Percentiles rank a stretch among this genome's conserved stretches.
Evolutionary conservation across 2,797 vertebrate genomes (phyloP).

Genomic region (Tragelaphus oryx): DNA sequence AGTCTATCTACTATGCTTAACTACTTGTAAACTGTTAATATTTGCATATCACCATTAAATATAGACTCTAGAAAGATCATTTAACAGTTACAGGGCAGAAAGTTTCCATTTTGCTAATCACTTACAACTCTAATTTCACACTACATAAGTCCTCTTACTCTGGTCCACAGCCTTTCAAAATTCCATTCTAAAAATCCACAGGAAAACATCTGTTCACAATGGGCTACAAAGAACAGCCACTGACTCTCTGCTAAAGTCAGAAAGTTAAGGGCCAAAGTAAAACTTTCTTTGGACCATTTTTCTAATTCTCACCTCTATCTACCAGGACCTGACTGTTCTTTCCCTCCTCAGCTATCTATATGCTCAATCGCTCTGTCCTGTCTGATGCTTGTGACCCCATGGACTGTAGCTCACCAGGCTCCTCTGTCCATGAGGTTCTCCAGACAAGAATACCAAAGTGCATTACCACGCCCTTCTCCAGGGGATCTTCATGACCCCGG

Average conservation of each 20-base stretch:
- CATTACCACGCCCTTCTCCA: not conserved
- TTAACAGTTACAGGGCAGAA: constrained; percentile 75
- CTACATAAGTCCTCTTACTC: constrained; percentile 65
- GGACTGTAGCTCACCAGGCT: not conserved
- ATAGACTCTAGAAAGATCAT: constrained; percentile 67
- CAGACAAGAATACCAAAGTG: not conserved
- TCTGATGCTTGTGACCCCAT: rapidly evolving
- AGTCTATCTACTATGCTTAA: constrained; percentile 71
- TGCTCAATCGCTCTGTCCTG: not conserved
- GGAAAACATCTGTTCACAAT: constrained; percentile 55
- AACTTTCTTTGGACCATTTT: constrained; percentile 5
- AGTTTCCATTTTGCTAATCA: constrained; percentile 78
- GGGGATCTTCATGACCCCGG: rapidly evolving
- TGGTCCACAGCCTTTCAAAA: constrained; percentile 30
- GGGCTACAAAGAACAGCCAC: not conserved
- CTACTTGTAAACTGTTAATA: constrained; percentile 69
- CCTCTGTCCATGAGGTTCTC: not conserved
- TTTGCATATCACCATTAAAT: constrained; percentile 72
- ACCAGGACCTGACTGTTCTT: not conserved
- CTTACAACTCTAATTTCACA: constrained; percentile 78
- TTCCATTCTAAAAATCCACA: constrained; percentile 54
- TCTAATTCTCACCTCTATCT: not conserved
- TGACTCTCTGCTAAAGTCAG: not conserved
- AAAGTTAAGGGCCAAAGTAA: not conserved
- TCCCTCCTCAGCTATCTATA: not conserved